phyloP scores from a whole-genome alignment of 92 coral and sea anemone genomes.

The Diadumene lineata region DNA sequence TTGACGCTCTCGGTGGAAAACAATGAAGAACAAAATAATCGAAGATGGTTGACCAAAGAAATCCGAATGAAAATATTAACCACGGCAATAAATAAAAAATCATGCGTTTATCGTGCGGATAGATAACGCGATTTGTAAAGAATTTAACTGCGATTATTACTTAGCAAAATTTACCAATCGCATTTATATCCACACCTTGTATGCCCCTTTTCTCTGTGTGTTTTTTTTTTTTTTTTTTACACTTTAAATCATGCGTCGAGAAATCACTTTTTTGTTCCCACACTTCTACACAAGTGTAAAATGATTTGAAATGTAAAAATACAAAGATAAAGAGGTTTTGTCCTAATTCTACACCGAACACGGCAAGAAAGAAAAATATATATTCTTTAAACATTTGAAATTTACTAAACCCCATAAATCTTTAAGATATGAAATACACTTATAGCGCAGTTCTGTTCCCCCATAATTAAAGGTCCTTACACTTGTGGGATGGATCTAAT shows the following conservation, averaged over 20 bases:
- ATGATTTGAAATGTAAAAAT: too few species aligned
- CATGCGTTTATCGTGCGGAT: not conserved
- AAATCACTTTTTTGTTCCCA: not conserved
- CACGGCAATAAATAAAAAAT: not conserved
- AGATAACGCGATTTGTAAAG: not conserved
- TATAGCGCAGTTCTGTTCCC: not conserved
- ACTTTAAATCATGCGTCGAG: not conserved
- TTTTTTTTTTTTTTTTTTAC: too few species aligned
- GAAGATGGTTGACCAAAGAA: not conserved
- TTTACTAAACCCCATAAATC: not conserved
- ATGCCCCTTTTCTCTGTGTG: too few species aligned
- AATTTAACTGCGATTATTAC: too few species aligned
- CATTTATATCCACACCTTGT: too few species aligned
- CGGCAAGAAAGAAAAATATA: slow-evolving; percentile 1
- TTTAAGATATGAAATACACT: not conserved
- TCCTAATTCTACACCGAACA: not conserved
- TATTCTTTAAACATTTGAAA: not conserved
- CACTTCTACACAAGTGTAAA: too few species aligned
- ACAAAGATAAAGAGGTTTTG: not conserved
- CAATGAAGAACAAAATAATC: not conserved
- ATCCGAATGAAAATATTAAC: not conserved
- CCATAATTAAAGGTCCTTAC: slow-evolving; percentile 7
- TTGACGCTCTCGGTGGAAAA: not conserved
- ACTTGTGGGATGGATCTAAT: slow-evolving; percentile 7
- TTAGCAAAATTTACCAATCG: too few species aligned